Evolutionary conservation across 2,113 vertebrate species (phyloP).

Genomic region (Scortum barcoo): DNA sequence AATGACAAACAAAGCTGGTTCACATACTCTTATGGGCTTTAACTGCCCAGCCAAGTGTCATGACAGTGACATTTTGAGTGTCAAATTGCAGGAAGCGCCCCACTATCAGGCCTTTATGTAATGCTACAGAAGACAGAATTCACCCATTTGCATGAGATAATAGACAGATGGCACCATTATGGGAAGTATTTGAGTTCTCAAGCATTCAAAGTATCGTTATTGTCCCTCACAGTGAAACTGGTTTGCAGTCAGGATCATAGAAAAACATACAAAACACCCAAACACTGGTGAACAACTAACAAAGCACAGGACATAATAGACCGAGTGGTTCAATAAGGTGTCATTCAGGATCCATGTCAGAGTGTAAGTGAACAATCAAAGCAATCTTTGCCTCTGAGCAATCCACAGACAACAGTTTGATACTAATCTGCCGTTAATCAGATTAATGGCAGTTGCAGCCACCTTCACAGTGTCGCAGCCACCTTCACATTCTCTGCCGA

Average conservation of each 20-base stretch:
- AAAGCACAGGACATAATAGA: too few relatives aligned
- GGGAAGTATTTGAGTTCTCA: not conserved
- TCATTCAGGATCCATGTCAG: too few relatives aligned
- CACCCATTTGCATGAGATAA: conserved; percentile 16
- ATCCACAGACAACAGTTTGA: too few relatives aligned
- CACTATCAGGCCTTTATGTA: not conserved
- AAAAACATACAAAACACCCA: too few relatives aligned
- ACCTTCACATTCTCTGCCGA: conserved; percentile 32
- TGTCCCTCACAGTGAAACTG: too few relatives aligned
- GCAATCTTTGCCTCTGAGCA: too few relatives aligned
- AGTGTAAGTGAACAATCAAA: too few relatives aligned
- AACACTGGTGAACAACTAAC: too few relatives aligned
- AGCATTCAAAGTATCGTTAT: not conserved
- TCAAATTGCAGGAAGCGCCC: conserved; percentile 32
- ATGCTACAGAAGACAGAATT: not conserved
- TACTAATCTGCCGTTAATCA: too few relatives aligned
- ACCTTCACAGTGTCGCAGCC: conserved; percentile 24
- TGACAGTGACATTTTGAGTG: conserved; percentile 12
- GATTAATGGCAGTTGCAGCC: too few relatives aligned
- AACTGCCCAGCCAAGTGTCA: not conserved
- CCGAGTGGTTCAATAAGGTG: too few relatives aligned
- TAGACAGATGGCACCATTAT: conserved; percentile 2
- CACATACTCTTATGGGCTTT: not conserved
- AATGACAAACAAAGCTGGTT: not conserved
- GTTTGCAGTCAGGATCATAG: too few relatives aligned